Conservation (phyloP, 2,113 vertebrate genomes). For the Embiotoca jacksoni region DNA sequence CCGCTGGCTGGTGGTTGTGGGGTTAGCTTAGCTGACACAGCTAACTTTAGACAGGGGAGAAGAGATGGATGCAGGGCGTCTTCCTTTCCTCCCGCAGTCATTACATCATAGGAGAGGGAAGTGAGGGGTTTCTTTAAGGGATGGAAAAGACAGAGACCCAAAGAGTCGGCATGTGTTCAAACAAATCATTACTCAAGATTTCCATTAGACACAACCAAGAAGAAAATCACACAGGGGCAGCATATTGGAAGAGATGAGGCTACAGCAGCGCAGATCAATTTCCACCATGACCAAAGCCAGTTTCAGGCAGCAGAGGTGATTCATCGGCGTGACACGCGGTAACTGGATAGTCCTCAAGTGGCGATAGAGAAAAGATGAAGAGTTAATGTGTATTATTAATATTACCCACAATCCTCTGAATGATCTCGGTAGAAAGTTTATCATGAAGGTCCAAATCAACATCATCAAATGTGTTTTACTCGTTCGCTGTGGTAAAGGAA, state of each 20-base stretch:
- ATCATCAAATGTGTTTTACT: no score
- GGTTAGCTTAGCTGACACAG: conserved; percentile 27
- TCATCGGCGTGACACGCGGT: background rate
- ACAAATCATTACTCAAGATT: background rate
- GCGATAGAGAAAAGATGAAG: no score
- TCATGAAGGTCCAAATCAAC: no score
- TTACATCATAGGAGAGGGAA: conserved; percentile 16
- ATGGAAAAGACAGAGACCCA: background rate
- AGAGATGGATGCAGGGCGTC: background rate
- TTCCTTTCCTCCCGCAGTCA: background rate
- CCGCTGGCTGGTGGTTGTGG: conserved; percentile 14
- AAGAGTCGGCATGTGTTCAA: background rate
- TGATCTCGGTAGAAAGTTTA: no score
- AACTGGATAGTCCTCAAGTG: background rate
- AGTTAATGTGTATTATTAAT: no score
- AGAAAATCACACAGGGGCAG: background rate
- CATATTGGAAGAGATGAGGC: background rate
- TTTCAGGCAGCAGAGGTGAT: background rate
- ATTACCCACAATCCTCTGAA: no score
- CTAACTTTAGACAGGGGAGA: conserved; percentile 36
- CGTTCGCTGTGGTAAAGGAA: no score
- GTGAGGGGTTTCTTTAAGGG: background rate
- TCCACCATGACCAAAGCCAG: background rate
- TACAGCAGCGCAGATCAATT: background rate
- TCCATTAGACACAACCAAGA: background rate